These are phyloP conservation scores for Nomada ferruginata DNA, from an alignment of 2,888 invertebrate genomes.

Conservation along the genomic window DNA sequence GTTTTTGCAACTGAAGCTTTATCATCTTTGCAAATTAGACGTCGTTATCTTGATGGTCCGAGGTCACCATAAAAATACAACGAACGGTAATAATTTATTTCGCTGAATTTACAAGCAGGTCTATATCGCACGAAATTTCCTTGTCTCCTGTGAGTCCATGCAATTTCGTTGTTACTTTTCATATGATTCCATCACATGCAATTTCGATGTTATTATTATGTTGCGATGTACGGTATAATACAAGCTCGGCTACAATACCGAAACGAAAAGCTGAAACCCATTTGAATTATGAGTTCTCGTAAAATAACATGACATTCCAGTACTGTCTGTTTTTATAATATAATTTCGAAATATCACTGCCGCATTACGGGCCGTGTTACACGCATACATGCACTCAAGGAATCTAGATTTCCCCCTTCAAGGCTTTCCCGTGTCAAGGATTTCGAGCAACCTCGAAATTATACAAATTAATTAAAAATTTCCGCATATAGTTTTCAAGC, in stretches of 20 bases:
- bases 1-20: constrained; percentile 64
- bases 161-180: too few relatives aligned
- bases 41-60: constrained; percentile 2
- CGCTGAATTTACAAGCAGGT: constrained; percentile 20
- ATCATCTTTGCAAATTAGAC: constrained; percentile 26
- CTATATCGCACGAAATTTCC: constrained; percentile 8
- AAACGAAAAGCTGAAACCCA: too few relatives aligned
- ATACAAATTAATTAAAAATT: too few relatives aligned
- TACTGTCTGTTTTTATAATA: too few relatives aligned
- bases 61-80: constrained; percentile 42
- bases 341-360: constrained; percentile 3
- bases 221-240: neutral
- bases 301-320: too few relatives aligned
- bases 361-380: neutral
- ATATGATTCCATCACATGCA: too few relatives aligned
- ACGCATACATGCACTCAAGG: too few relatives aligned
- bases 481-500: neutral
- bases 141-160: neutral
- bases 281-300: too few relatives aligned
- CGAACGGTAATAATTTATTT: constrained; percentile 37
- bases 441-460: neutral
- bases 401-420: too few relatives aligned
- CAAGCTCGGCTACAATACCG: neutral
- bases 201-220: too few relatives aligned
- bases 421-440: too few relatives aligned